Percentiles rank a stretch among this genome's conserved stretches.
Evolutionary conservation across 1,140 invertebrate genomes (phyloP).

Genomic region (Pachypeltis micranthus): DNA sequence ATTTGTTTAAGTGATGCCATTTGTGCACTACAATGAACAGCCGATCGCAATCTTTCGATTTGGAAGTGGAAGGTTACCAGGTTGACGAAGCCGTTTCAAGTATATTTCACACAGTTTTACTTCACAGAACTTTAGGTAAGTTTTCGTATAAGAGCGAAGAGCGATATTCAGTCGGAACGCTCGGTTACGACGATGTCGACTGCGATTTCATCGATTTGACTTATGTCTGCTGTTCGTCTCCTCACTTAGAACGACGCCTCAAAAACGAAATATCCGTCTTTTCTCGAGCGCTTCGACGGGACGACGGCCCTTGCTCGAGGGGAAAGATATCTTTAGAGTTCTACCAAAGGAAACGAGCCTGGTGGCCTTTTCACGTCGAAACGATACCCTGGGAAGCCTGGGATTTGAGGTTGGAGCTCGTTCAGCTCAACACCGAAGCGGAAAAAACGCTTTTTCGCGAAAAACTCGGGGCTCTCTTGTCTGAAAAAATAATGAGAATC

Average conservation of each 20-base stretch:
- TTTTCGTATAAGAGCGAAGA: constrained; percentile 88
- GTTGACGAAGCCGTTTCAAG: constrained; percentile 88
- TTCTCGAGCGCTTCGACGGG: constrained; percentile 13
- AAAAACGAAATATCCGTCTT: constrained; percentile 12
- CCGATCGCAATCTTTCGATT: constrained; percentile 16
- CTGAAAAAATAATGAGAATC: constrained; percentile 14
- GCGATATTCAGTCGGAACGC: constrained; percentile 86
- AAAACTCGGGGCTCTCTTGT: constrained; percentile 13
- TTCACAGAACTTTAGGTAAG: constrained; percentile 88
- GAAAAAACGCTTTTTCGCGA: constrained; percentile 8
- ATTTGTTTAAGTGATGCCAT: neutral
- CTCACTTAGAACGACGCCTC: constrained; percentile 9
- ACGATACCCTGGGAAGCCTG: constrained; percentile 17
- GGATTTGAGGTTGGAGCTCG: constrained; percentile 11
- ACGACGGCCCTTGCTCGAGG: neutral
- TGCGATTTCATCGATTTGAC: constrained; percentile 96
- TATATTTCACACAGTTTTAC: constrained; percentile 90
- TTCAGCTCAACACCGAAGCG: constrained; percentile 9
- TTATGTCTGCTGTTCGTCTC: constrained; percentile 48
- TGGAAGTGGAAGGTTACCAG: constrained; percentile 72
- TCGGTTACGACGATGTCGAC: constrained; percentile 89
- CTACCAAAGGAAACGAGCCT: constrained; percentile 5
- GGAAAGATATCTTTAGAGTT: constrained; percentile 19
- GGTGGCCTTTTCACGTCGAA: constrained; percentile 10
- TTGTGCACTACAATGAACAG: constrained; percentile 12